phyloP scores from a whole-genome alignment of 2,113 vertebrate species.

The Coryphaenoides rupestris region DNA sequence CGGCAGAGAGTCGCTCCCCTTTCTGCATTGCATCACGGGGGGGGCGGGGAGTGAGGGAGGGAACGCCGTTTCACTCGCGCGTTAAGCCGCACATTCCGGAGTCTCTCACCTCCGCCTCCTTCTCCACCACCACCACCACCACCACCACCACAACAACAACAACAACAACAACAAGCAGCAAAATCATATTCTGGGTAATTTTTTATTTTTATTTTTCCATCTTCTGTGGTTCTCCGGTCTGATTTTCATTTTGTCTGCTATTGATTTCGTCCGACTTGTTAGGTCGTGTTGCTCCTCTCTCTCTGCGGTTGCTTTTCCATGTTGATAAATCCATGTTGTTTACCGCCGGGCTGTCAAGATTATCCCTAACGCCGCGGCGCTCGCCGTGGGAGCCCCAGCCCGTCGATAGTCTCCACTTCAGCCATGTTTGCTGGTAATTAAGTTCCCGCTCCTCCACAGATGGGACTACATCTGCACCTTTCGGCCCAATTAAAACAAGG shows the following conservation, averaged over 20 bases:
- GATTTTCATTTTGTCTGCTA: slow-evolving; percentile 63
- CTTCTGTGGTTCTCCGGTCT: too few species aligned
- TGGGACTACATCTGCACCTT: slow-evolving; percentile 60
- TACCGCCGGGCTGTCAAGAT: slow-evolving; percentile 60
- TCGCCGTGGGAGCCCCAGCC: too few species aligned
- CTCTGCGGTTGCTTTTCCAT: slow-evolving; percentile 49
- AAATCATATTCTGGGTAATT: too few species aligned
- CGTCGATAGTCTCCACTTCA: slow-evolving; percentile 52
- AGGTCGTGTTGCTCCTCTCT: slow-evolving; percentile 58
- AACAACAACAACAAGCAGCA: slow-evolving; percentile 45
- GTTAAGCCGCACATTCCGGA: too few species aligned
- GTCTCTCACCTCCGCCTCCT: too few species aligned
- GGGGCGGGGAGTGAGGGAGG: too few species aligned
- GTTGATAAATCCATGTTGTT: slow-evolving; percentile 66
- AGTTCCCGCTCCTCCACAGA: slow-evolving; percentile 60
- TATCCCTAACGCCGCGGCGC: slow-evolving; percentile 63
- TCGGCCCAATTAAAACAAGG: slow-evolving; percentile 70
- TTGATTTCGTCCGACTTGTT: slow-evolving; percentile 64
- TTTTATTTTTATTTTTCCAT: too few species aligned
- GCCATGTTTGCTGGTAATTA: slow-evolving; percentile 74
- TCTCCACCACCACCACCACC: too few species aligned
- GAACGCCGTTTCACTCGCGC: too few species aligned
- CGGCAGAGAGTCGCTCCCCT: too few species aligned
- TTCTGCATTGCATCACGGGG: too few species aligned
- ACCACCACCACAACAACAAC: background rate